Conservation (phyloP, 1,140 invertebrate genomes). For the Araneus ventricosus region DNA sequence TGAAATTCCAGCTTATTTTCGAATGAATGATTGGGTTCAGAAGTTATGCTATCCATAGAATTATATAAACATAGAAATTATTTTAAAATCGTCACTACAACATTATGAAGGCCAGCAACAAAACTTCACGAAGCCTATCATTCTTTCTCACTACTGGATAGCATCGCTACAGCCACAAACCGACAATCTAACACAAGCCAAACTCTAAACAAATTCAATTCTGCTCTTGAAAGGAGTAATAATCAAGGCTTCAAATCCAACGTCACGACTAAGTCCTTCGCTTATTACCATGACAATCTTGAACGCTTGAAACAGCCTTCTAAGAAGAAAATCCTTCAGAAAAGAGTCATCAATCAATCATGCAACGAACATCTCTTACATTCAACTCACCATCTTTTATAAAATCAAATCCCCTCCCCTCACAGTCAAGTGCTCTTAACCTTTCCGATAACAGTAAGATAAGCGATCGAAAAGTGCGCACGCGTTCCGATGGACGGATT, state of each 20-base stretch:
- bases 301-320: not conserved
- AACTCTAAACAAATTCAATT: not conserved
- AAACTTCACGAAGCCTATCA: too few relatives aligned
- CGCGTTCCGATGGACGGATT: not conserved
- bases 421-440: constrained; percentile 1
- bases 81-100: too few relatives aligned
- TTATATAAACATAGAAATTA: too few relatives aligned
- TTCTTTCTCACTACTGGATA: too few relatives aligned
- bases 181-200: not conserved
- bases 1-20: too few relatives aligned
- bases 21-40: too few relatives aligned
- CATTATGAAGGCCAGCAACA: too few relatives aligned
- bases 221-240: not conserved
- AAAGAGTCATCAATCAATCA: not conserved
- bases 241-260: not conserved
- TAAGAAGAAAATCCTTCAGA: not conserved
- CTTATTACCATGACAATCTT: constrained; percentile 5
- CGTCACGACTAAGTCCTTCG: not conserved
- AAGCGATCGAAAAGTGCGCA: not conserved
- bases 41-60: too few relatives aligned
- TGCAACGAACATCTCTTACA: not conserved
- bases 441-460: not conserved
- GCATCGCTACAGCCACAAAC: too few relatives aligned
- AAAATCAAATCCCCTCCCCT: not conserved
- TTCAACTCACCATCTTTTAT: not conserved